phyloP scores from a whole-genome alignment of 1,140 invertebrate species.

The Philopotamus ludificatus region DNA sequence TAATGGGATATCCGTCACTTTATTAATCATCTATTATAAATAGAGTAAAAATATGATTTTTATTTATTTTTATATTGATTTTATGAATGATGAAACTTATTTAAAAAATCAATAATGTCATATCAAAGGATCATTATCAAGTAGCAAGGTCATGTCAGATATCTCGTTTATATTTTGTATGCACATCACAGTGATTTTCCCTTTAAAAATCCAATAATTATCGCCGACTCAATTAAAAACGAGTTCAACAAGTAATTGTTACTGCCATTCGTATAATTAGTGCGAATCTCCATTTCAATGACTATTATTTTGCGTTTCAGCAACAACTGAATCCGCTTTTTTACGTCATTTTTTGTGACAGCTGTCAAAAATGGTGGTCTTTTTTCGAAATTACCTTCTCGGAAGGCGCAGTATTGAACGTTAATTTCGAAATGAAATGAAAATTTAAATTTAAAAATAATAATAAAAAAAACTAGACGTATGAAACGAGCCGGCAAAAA shows the following conservation, averaged over 20 bases:
- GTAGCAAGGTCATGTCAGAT: background rate
- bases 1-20: too few relatives aligned
- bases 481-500: slow-evolving; percentile 2
- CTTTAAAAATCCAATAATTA: background rate
- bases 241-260: background rate
- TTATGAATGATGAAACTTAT: too few relatives aligned
- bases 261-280: background rate
- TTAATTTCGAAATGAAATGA: background rate
- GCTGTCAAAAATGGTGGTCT: background rate
- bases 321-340: background rate
- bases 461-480: too few relatives aligned
- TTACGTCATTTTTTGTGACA: background rate
- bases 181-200: background rate
- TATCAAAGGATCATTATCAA: too few relatives aligned
- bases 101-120: too few relatives aligned
- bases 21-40: too few relatives aligned
- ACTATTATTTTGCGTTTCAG: background rate
- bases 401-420: background rate
- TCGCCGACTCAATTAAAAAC: background rate
- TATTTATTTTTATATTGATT: too few relatives aligned
- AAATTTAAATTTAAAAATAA: slow-evolving; percentile 23
- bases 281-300: background rate
- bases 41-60: too few relatives aligned
- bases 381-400: background rate
- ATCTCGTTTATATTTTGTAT: background rate